Evolutionary conservation across 2,797 vertebrate genomes (phyloP).

Genomic region (Neosilurus hyrtlii): DNA sequence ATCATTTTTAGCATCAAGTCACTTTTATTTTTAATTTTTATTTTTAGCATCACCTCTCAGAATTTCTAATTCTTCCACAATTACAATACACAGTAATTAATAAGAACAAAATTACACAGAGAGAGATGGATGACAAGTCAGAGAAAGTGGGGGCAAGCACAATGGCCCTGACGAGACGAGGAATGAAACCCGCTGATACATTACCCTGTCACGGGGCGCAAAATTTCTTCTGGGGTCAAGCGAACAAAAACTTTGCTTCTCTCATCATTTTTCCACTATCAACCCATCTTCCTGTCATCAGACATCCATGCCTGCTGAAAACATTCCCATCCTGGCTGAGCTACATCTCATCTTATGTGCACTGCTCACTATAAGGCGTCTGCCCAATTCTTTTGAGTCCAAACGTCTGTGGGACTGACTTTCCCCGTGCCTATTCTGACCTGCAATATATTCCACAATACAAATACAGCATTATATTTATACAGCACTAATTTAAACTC

Average conservation of each 20-base stretch:
- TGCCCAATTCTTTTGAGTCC: neutral
- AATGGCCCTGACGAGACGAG: neutral
- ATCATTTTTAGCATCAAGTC: neutral
- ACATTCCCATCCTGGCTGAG: neutral
- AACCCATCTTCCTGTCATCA: constrained; percentile 17
- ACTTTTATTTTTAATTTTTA: too few species aligned
- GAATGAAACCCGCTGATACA: constrained; percentile 1
- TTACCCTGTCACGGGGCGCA: constrained; percentile 1
- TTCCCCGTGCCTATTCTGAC: neutral
- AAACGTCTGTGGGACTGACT: neutral
- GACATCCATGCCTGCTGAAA: neutral
- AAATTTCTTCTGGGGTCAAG: neutral
- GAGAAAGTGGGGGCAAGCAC: neutral
- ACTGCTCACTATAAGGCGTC: neutral
- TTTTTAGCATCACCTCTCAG: too few species aligned
- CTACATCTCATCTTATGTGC: constrained; percentile 2
- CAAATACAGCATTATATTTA: neutral
- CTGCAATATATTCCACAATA: neutral
- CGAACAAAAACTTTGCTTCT: constrained; percentile 5
- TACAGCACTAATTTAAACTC: neutral
- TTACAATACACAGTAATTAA: too few species aligned
- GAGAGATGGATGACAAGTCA: neutral
- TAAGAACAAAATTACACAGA: neutral
- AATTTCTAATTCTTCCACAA: neutral
- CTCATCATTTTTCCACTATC: constrained; percentile 6